A percentile compares a stretch with the other conserved stretches of the same genome.
Conservation (phyloP, 2,113 vertebrate genomes). For the Pelobates fuscus region DNA sequence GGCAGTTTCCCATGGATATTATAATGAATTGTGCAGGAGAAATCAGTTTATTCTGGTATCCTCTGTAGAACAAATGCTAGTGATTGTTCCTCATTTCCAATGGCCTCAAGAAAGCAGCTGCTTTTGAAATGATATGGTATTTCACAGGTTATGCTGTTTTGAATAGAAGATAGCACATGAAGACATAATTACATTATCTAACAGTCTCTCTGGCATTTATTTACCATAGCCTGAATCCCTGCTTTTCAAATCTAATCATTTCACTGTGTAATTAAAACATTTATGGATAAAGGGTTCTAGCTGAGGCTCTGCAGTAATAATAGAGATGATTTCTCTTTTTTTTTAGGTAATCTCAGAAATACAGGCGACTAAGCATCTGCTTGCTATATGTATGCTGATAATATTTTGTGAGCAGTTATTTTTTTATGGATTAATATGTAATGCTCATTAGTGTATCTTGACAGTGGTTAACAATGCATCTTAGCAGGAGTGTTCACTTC, state of each 20-base stretch:
- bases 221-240: background rate
- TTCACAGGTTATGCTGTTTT: background rate
- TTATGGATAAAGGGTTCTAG: background rate
- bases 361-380: background rate
- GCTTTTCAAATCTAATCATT: background rate
- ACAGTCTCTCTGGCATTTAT: background rate
- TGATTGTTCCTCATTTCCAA: background rate
- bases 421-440: background rate
- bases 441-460: too few relatives aligned
- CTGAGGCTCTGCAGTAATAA: background rate
- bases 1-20: background rate
- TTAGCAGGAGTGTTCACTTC: too few relatives aligned
- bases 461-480: too few relatives aligned
- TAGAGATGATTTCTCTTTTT: background rate
- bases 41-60: background rate
- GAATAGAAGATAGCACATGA: background rate
- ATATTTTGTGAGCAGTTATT: background rate
- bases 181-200: background rate
- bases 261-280: background rate
- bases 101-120: background rate
- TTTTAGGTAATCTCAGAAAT: background rate
- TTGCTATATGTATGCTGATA: background rate
- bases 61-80: background rate
- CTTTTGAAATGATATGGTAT: background rate
- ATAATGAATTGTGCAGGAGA: background rate